These are phyloP conservation scores for Microhierax caerulescens DNA, from an alignment of 2,797 vertebrate species.

Conservation along the genomic window DNA sequence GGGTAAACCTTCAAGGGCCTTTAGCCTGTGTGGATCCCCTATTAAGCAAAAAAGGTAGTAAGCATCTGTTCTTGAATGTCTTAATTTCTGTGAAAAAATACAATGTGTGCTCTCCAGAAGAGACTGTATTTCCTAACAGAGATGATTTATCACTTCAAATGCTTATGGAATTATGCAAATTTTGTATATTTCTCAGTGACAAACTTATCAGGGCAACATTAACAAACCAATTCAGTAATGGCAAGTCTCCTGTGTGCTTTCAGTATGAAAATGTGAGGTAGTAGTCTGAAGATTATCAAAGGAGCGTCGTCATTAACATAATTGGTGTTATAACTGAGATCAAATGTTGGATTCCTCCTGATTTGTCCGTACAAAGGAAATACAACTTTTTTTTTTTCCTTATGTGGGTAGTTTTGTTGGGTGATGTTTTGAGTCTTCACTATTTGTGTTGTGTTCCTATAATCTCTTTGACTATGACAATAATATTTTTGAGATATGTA, in stretches of 20 bases:
- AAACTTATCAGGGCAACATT: background rate
- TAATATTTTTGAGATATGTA: background rate
- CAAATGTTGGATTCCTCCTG: background rate
- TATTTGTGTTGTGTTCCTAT: background rate
- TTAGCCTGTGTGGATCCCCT: background rate
- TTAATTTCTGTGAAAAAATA: background rate
- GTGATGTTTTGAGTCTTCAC: background rate
- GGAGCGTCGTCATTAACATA: background rate
- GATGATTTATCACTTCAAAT: background rate
- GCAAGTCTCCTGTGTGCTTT: background rate
- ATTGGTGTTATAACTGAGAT: background rate
- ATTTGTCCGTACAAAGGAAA: background rate
- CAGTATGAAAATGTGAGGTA: background rate
- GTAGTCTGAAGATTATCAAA: background rate
- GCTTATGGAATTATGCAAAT: background rate
- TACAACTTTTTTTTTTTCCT: background rate
- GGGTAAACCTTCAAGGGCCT: background rate
- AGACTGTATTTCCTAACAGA: background rate
- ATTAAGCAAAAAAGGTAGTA: background rate
- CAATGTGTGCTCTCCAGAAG: background rate
- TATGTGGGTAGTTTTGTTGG: background rate
- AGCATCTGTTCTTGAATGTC: background rate
- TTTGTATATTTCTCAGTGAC: background rate
- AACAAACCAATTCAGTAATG: background rate
- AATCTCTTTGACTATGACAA: background rate